phyloP scores from a whole-genome alignment of 1,140 invertebrate genomes.

The Bombus superbus region DNA sequence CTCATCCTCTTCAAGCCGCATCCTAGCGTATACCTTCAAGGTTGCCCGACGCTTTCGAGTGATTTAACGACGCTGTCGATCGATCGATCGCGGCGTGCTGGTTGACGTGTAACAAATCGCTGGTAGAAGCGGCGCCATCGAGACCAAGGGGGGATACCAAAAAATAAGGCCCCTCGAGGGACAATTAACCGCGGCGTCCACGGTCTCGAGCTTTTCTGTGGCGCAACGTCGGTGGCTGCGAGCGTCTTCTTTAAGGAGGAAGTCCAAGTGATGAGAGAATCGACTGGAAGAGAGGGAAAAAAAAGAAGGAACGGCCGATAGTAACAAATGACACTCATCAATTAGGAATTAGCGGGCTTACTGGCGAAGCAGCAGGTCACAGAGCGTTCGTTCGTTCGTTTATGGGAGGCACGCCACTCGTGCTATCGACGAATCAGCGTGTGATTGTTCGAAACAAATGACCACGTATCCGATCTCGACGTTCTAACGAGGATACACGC shows the following conservation, averaged over 20 bases:
- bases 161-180: conserved; percentile 74
- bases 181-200: conserved; percentile 67
- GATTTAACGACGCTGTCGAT: conserved; percentile 65
- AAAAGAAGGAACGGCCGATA: conserved; percentile 59
- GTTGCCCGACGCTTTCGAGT: neutral
- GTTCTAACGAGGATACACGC: conserved; percentile 45
- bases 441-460: conserved; percentile 59
- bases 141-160: conserved; percentile 48
- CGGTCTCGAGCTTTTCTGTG: conserved; percentile 62
- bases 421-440: conserved; percentile 38
- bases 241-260: conserved; percentile 46
- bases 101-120: conserved; percentile 67
- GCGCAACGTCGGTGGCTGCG: conserved; percentile 63
- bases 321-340: conserved; percentile 76
- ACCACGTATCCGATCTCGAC: conserved; percentile 39
- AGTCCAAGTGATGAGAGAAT: conserved; percentile 53
- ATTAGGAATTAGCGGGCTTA: conserved; percentile 71
- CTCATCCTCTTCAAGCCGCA: no score
- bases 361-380: conserved; percentile 5
- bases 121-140: conserved; percentile 60
- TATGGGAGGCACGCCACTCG: conserved; percentile 49
- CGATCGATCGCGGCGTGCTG: conserved; percentile 53
- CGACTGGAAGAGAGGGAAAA: neutral
- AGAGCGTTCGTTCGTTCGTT: conserved; percentile 1
- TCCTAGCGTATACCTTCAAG: no score